Conservation (phyloP, 1,140 invertebrate genomes). For the Himalopsyche phryganea region DNA sequence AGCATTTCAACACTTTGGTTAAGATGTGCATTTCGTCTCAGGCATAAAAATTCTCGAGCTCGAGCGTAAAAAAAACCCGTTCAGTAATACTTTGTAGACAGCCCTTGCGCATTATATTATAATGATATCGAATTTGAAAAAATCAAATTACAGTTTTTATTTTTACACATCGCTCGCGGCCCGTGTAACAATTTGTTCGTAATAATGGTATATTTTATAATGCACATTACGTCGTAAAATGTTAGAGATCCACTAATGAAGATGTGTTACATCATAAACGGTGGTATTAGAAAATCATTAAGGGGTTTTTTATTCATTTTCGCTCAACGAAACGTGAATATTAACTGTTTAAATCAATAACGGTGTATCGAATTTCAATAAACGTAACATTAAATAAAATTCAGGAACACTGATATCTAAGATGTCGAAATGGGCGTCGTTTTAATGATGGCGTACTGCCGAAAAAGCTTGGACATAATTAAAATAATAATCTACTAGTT, state of each 20-base stretch:
- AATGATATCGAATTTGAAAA: not conserved
- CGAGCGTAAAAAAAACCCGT: not conserved
- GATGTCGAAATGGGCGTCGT: too few species aligned
- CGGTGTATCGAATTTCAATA: too few species aligned
- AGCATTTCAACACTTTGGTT: too few species aligned
- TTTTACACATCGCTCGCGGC: not conserved
- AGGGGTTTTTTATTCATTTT: not conserved
- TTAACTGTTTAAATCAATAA: too few species aligned
- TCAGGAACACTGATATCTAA: too few species aligned
- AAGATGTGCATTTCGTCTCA: too few species aligned
- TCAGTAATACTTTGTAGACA: not conserved
- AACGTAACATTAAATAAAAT: too few species aligned
- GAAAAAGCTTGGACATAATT: too few species aligned
- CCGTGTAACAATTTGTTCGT: constrained; percentile 5
- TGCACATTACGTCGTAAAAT: constrained; percentile 10
- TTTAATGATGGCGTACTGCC: too few species aligned
- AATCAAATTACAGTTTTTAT: not conserved
- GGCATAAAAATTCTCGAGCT: not conserved
- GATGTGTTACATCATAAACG: constrained; percentile 1
- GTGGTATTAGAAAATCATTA: not conserved
- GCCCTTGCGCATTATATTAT: not conserved
- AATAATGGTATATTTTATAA: constrained; percentile 13
- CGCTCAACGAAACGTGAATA: not conserved
- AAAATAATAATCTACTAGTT: too few species aligned
- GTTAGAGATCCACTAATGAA: constrained; percentile 2